Percentiles rank a stretch among this genome's conserved stretches.
These are phyloP conservation scores for Seison nebaliae DNA, from an alignment of 1,140 invertebrate species.

Conservation along the genomic window DNA sequence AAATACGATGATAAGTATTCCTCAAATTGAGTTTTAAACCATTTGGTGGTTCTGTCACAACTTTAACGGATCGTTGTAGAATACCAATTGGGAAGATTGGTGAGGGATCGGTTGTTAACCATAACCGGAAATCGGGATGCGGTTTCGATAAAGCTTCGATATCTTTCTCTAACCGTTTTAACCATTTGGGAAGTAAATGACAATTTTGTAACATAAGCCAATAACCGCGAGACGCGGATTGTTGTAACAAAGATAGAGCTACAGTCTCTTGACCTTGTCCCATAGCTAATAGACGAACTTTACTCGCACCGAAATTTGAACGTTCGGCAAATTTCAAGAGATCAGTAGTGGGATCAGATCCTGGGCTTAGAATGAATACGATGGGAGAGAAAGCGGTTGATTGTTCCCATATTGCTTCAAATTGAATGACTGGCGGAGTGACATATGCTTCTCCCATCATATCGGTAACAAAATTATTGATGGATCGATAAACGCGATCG, in stretches of 20 bases:
- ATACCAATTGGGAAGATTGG: conserved; percentile 58
- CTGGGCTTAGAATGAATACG: conserved; percentile 57
- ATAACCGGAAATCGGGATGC: conserved; percentile 62
- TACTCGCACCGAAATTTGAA: conserved; percentile 40
- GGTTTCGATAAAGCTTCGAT: conserved; percentile 47
- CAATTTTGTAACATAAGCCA: conserved; percentile 73
- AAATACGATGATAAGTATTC: conserved; percentile 58
- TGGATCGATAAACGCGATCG: conserved; percentile 50
- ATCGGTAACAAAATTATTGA: conserved; percentile 47
- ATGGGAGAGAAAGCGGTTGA: conserved; percentile 48
- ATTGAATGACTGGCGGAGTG: conserved; percentile 49
- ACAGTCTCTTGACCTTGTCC: conserved; percentile 62
- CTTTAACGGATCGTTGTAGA: conserved; percentile 52
- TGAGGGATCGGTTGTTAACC: conserved; percentile 62
- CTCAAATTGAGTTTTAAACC: conserved; percentile 60
- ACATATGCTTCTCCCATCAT: conserved; percentile 57
- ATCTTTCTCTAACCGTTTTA: conserved; percentile 48
- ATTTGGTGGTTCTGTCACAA: conserved; percentile 61
- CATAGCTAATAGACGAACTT: conserved; percentile 51
- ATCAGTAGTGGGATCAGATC: conserved; percentile 56
- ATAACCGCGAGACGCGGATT: conserved; percentile 43
- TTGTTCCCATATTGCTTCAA: conserved; percentile 51
- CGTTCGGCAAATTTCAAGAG: conserved; percentile 55
- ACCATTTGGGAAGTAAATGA: conserved; percentile 50
- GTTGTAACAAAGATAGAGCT: conserved; percentile 35